phyloP scores from a whole-genome alignment of 2,888 invertebrate genomes.

The Mycalesis mineus region DNA sequence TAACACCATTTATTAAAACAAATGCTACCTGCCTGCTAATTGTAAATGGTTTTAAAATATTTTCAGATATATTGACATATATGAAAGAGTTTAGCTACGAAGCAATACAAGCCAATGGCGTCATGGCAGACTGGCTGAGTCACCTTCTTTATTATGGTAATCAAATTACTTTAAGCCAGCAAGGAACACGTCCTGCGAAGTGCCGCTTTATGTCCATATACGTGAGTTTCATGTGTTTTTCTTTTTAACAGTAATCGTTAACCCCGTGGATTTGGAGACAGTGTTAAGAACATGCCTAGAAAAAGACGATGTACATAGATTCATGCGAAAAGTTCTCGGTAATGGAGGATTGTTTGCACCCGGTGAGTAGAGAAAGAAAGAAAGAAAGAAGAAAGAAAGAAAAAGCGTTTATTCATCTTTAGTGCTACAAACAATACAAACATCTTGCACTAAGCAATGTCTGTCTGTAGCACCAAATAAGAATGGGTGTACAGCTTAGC shows the following conservation, averaged over 20 bases:
- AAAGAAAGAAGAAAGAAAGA: too few relatives aligned
- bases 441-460: too few relatives aligned
- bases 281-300: conserved; percentile 61
- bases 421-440: too few relatives aligned
- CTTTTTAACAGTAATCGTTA: conserved; percentile 42
- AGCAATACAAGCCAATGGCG: conserved; percentile 46
- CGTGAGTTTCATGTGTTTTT: not conserved
- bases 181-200: too few relatives aligned
- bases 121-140: conserved; percentile 53
- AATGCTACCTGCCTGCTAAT: too few relatives aligned
- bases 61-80: conserved; percentile 60
- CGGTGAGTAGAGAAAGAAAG: too few relatives aligned
- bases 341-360: conserved; percentile 41
- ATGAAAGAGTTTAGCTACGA: conserved; percentile 50
- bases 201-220: too few relatives aligned
- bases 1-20: too few relatives aligned
- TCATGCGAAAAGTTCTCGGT: conserved; percentile 33
- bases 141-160: conserved; percentile 51
- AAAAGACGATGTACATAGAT: conserved; percentile 40
- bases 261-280: conserved; percentile 58
- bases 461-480: too few relatives aligned
- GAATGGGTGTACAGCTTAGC: too few relatives aligned
- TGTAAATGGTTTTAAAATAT: not conserved
- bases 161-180: conserved; percentile 19
- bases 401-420: too few relatives aligned